Conservation (phyloP, 2,113 vertebrate genomes). For the Microtus oregoni region DNA sequence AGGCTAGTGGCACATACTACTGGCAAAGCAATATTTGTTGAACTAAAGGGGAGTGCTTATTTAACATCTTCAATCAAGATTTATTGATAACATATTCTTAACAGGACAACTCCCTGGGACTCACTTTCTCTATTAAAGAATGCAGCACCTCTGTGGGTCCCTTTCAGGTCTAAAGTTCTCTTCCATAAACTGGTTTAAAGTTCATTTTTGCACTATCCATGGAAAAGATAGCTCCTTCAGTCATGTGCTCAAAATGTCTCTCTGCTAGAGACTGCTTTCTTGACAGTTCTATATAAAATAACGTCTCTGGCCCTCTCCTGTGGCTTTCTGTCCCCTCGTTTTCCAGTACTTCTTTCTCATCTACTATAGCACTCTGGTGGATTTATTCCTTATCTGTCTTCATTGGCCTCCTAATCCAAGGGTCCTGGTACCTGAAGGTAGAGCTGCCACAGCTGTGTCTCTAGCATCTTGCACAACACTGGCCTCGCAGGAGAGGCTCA, state of each 20-base stretch:
- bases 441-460: background rate
- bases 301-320: background rate
- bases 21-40: background rate
- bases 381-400: background rate
- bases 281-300: background rate
- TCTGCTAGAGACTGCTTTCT: background rate
- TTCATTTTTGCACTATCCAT: background rate
- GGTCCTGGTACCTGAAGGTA: background rate
- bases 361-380: background rate
- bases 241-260: background rate
- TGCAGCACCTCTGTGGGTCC: background rate
- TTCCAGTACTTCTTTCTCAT: background rate
- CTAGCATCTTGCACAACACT: background rate
- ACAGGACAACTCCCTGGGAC: background rate
- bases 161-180: background rate
- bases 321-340: background rate
- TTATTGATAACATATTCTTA: background rate
- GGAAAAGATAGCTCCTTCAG: background rate
- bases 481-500: background rate
- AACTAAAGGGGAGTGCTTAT: background rate
- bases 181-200: background rate
- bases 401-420: background rate
- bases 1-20: too few species aligned
- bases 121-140: background rate
- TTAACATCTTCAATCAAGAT: background rate